Evolutionary conservation across 1,140 invertebrate species (phyloP).

Genomic region (Fopius arisanus): DNA sequence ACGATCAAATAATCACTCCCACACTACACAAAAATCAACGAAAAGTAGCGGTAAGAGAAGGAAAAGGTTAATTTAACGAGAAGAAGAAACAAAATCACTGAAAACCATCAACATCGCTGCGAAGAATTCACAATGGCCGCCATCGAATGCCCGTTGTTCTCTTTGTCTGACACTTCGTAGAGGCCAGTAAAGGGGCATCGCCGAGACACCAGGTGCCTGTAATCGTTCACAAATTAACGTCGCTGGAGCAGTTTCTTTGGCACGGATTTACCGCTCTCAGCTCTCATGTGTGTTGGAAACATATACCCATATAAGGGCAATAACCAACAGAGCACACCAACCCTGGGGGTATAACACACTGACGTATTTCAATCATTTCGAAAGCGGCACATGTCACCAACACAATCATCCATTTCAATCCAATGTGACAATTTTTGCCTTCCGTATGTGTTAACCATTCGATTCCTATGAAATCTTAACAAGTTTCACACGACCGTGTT

Average conservation of each 20-base stretch:
- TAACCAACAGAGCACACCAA: slow-evolving; percentile 11
- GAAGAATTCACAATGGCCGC: slow-evolving; percentile 52
- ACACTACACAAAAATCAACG: not conserved
- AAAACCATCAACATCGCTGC: not conserved
- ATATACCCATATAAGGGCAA: slow-evolving; percentile 51
- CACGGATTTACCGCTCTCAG: slow-evolving; percentile 44
- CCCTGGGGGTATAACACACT: slow-evolving; percentile 25
- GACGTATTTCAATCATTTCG: slow-evolving; percentile 51
- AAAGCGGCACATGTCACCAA: slow-evolving; percentile 12
- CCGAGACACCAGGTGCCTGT: slow-evolving; percentile 55
- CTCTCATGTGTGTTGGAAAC: not conserved
- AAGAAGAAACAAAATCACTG: not conserved
- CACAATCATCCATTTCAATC: not conserved
- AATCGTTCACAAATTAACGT: slow-evolving; percentile 63
- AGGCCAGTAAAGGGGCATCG: slow-evolving; percentile 32
- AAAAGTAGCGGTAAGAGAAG: not conserved
- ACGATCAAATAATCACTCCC: slow-evolving; percentile 16
- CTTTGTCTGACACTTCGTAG: slow-evolving; percentile 38
- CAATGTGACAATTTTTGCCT: not conserved
- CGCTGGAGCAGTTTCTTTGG: slow-evolving; percentile 53
- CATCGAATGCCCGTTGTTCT: slow-evolving; percentile 38
- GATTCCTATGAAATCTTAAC: not conserved
- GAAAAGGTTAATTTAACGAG: not conserved
- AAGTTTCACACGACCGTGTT: not conserved
- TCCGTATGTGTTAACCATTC: not conserved